Base-by-base conservation (phyloP, 2,888 invertebrate species). In the Acronicta alni region DNA sequence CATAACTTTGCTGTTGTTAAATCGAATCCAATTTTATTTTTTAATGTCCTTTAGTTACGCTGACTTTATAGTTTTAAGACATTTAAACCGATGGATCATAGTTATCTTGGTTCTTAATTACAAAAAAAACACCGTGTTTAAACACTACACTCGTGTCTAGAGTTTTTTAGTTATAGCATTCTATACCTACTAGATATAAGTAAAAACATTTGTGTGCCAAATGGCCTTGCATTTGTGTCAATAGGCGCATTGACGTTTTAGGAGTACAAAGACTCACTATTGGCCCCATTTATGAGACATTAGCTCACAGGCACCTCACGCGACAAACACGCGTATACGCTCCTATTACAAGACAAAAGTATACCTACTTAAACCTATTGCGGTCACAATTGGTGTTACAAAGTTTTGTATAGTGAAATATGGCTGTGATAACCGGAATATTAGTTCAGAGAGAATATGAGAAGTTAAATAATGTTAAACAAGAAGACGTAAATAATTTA, bases 391-490 rank as follows among this genome's bases (percentile, higher is more conserved):
- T 37, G 10, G 6, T 35, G 5, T 20, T 3, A 20, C 16, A 37
- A 18, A 3, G 10, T 20, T 37, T 38, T 56, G 20, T 49, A 20
- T 16, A 61, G 56, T 67, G 62, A 78, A 65, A 30, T 49, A 87
- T 88, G 87, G 58, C 77, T 39, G 68, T 75, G 46, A 69, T 79
- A 43, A 45, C 61, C 49, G 72, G 77, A 39, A 71, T 66, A 48
- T 59, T 79, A 46, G 72, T 81, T 47, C 53, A 71, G 59, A 91
- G 93, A 41, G 95, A 96, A 80, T 94, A 96, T 82, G 88, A 92
- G 51, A 95, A 94, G 72, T 95, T 96, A 86, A 86, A 93, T 3
- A 91, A 95, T 62, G 87, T 96, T 46, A 95, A 95, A 57, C 88
- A 90, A 15, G 89, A 94, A 46, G 96, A 96, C 73, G 90, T 96